A percentile compares a stretch with the other conserved stretches of the same genome.
These are phyloP conservation scores for Frankliniella fusca DNA, from an alignment of 2,888 invertebrate species.

Conservation along the genomic window DNA sequence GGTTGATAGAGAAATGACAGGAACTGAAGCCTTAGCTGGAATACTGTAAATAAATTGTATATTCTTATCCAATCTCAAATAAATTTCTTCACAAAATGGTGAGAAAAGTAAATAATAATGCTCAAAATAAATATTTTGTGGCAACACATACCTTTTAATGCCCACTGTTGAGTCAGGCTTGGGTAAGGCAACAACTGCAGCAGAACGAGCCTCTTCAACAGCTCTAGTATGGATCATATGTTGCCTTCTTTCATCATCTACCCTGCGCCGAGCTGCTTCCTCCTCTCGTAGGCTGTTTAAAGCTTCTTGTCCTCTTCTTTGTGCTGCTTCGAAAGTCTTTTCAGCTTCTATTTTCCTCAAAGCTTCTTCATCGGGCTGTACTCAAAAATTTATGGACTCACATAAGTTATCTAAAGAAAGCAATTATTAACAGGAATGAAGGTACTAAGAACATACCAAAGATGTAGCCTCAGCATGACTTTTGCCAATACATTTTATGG, in stretches of 20 bases:
- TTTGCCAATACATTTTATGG: background rate
- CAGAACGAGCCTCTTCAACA: slow-evolving; percentile 8
- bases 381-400: background rate
- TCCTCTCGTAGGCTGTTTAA: background rate
- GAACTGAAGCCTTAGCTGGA: background rate
- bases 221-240: background rate
- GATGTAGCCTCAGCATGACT: background rate
- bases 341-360: background rate
- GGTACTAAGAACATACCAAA: background rate
- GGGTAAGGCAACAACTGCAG: background rate
- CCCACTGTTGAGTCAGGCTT: background rate
- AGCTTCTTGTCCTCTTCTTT: slow-evolving; percentile 11
- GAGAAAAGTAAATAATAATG: background rate
- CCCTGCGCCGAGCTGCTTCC: background rate
- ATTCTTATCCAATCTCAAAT: background rate
- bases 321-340: background rate
- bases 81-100: background rate
- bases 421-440: too few species aligned
- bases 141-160: background rate
- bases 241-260: background rate
- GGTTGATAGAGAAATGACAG: background rate
- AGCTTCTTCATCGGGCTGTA: slow-evolving; percentile 6
- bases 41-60: background rate
- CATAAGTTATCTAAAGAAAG: background rate
- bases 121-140: background rate